Conservation (phyloP, 2,113 vertebrate genomes). For the Trinectes maculatus region DNA sequence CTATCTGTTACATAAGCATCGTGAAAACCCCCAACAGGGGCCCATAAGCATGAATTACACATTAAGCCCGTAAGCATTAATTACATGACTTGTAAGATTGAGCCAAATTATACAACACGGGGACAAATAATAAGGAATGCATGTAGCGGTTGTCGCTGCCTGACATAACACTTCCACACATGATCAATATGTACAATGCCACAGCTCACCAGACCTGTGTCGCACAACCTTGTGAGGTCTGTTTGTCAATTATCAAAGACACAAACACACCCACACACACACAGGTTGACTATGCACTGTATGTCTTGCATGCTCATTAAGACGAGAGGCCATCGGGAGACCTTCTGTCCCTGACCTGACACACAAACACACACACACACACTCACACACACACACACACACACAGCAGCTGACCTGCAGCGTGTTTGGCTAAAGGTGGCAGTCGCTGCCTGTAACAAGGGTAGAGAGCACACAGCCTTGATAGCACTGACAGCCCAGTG, state of each 20-base stretch:
- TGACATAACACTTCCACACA: slow-evolving; percentile 1
- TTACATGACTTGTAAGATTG: neutral
- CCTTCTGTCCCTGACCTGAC: slow-evolving; percentile 56
- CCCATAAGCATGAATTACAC: too few species aligned
- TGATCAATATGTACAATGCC: slow-evolving; percentile 10
- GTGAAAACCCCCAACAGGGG: too few species aligned
- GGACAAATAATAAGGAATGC: neutral
- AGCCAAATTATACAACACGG: neutral
- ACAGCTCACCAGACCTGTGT: neutral
- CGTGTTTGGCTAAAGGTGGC: slow-evolving; percentile 54
- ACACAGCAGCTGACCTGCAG: slow-evolving; percentile 53
- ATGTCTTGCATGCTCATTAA: slow-evolving; percentile 27
- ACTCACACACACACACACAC: slow-evolving; percentile 63
- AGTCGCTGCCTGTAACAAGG: slow-evolving; percentile 29
- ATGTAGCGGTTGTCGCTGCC: neutral
- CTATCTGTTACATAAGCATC: neutral
- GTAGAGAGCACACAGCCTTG: slow-evolving; percentile 50
- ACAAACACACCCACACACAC: slow-evolving; percentile 7
- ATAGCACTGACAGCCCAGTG: slow-evolving; percentile 42
- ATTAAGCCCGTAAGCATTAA: neutral
- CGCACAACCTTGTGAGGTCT: slow-evolving; percentile 3
- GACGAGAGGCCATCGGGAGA: slow-evolving; percentile 25
- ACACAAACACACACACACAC: slow-evolving; percentile 66
- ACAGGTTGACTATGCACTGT: neutral
- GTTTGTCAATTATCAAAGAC: slow-evolving; percentile 10